Base-by-base conservation (phyloP, 2,113 vertebrate species). In the Dipodomys spectabilis region DNA sequence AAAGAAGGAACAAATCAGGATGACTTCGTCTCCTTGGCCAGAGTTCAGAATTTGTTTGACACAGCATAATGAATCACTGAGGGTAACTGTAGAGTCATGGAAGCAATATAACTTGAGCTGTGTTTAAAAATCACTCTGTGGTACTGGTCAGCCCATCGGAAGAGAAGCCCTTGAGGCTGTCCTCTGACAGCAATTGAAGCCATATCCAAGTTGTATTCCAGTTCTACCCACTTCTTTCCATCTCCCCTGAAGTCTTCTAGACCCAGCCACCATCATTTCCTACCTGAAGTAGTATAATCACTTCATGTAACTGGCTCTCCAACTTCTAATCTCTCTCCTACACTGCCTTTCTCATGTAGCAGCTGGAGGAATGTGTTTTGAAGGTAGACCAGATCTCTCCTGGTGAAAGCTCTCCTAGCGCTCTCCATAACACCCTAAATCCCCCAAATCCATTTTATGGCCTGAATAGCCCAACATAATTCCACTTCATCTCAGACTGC, bases 91-190 rank as follows among this genome's bases (percentile, higher is more conserved):
- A 67, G 64, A 71, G 23, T 11, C 4, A 0, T 39, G 64, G 53
- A 45, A 90, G 64, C 39, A 35, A 45, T 10, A 6, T 30, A 35
- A 30, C n/a, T 73, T 35, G 44, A 62, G 62, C 3, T 67, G 7
- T 22, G 16, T 32, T 94, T 72, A 73, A 94, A 77, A 74, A 77
- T 65, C 35, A 71, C 30, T 71, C 85, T 25, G 62, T 73, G 65
- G 30, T 57, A 30, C 32, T 20, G 27, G 57, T 30, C 62, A 62
- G 32, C 7, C 23, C 22, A 49, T 15, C 69, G 28, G 7, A 77
- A 45, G 60, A 69, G 15, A 53, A 44, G 39, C 22, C 15, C 28
- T 53, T 53, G 64, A 90, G 19, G 62, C 57, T 67, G 53, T 79
- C 35, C 73, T 80, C n/a, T 25, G 45, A 32, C n/a, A 74, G 23